These are phyloP conservation scores for Hyposoter didymator DNA, from an alignment of 2,888 invertebrate genomes.

Conservation along the genomic window DNA sequence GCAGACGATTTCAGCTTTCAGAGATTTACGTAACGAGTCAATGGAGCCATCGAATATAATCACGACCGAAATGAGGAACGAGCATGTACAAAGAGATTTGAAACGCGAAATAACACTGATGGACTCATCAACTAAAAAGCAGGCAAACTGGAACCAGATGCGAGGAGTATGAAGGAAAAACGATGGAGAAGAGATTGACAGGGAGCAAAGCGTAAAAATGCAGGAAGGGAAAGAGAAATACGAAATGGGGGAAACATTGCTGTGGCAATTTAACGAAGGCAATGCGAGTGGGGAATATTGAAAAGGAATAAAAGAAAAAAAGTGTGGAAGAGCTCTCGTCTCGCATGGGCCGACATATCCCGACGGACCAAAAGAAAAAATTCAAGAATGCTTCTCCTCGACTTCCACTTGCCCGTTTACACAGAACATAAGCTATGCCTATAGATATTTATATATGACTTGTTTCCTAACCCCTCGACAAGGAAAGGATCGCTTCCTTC, in stretches of 20 bases:
- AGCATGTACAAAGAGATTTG: background rate
- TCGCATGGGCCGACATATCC: constrained; percentile 12
- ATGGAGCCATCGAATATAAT: constrained; percentile 28
- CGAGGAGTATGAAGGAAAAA: constrained; percentile 30
- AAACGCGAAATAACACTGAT: constrained; percentile 14
- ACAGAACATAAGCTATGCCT: background rate
- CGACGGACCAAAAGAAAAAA: constrained; percentile 38
- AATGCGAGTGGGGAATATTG: constrained; percentile 37
- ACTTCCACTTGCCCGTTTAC: constrained; percentile 1
- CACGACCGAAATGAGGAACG: background rate
- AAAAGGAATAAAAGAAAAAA: constrained; percentile 28
- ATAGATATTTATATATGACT: constrained; percentile 11
- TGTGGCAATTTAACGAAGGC: background rate
- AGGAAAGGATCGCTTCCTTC: background rate
- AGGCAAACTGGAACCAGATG: constrained; percentile 55
- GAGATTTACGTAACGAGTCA: background rate
- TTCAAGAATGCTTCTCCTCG: constrained; percentile 12
- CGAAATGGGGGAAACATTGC: constrained; percentile 37
- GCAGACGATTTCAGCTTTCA: background rate
- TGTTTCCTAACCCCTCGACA: constrained; percentile 2
- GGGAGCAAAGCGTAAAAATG: background rate
- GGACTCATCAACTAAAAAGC: constrained; percentile 80
- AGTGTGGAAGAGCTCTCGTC: constrained; percentile 2
- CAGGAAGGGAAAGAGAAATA: background rate
- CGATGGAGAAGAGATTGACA: background rate